Percentiles rank a stretch among this genome's conserved stretches.
These are phyloP conservation scores for Drosophila sproati DNA, from an alignment of 1,140 invertebrate species.

Conservation along the genomic window DNA sequence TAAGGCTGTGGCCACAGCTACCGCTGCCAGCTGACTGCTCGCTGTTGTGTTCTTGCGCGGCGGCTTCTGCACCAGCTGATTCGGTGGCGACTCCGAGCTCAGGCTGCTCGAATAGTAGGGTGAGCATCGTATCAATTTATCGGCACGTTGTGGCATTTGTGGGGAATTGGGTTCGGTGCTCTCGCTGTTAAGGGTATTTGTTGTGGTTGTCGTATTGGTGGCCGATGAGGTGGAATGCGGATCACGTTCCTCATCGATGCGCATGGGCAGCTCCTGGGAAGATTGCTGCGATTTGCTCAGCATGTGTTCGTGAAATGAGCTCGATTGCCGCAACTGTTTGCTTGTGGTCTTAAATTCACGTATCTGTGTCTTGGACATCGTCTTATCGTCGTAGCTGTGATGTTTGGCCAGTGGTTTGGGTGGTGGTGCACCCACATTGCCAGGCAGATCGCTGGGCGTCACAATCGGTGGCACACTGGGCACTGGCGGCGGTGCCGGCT, in stretches of 20 bases:
- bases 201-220: constrained; percentile 78
- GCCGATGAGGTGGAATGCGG: constrained; percentile 68
- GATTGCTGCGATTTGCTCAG: constrained; percentile 84
- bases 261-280: constrained; percentile 71
- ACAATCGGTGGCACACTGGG: constrained; percentile 70
- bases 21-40: constrained; percentile 53
- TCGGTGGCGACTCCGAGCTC: constrained; percentile 88
- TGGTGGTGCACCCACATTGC: constrained; percentile 71
- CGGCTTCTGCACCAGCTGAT: constrained; percentile 86
- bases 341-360: constrained; percentile 87
- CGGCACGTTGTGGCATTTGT: constrained; percentile 82
- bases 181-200: constrained; percentile 75
- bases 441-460: constrained; percentile 71
- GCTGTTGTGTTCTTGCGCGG: constrained; percentile 86
- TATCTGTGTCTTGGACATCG: constrained; percentile 87
- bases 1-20: constrained; percentile 80
- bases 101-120: constrained; percentile 89
- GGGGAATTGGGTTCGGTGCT: constrained; percentile 83
- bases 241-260: constrained; percentile 76
- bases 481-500: constrained; percentile 63
- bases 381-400: constrained; percentile 87
- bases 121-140: constrained; percentile 88
- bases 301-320: constrained; percentile 88
- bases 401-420: constrained; percentile 87
- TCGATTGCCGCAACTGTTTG: constrained; percentile 87